Percentiles rank a stretch among this genome's conserved stretches.
phyloP scores from a whole-genome alignment of 2,888 invertebrate species.

The Cyclophora punctaria region DNA sequence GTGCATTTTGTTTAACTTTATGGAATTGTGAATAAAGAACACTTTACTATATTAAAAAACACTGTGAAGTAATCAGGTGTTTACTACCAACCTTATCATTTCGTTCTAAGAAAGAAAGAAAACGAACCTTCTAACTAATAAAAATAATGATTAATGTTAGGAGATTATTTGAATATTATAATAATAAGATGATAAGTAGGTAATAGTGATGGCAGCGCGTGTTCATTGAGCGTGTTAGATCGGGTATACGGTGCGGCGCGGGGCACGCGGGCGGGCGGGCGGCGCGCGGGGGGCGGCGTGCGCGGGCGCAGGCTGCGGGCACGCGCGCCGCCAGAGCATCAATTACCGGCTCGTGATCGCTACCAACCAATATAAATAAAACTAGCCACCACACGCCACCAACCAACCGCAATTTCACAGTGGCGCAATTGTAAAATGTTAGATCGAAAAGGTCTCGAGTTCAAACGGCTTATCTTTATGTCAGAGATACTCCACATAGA shows the following conservation, averaged over 20 bases:
- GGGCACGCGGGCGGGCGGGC: constrained; percentile 20
- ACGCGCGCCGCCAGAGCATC: constrained; percentile 59
- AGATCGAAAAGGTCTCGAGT: constrained; percentile 64
- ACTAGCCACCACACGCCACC: constrained; percentile 53
- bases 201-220: constrained; percentile 33
- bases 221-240: constrained; percentile 36
- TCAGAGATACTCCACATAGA: constrained; percentile 51
- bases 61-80: too few relatives aligned
- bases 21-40: too few relatives aligned
- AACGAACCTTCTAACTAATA: too few relatives aligned
- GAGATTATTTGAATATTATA: neutral
- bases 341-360: constrained; percentile 72
- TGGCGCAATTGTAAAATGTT: constrained; percentile 69
- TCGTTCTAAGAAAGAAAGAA: too few relatives aligned
- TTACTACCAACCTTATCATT: too few relatives aligned
- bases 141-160: too few relatives aligned
- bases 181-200: constrained; percentile 10
- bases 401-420: constrained; percentile 50
- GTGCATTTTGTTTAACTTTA: too few relatives aligned
- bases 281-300: constrained; percentile 25
- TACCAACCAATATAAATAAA: constrained; percentile 71
- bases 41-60: too few relatives aligned
- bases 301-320: constrained; percentile 35
- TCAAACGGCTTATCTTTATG: constrained; percentile 61
- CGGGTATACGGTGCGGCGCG: constrained; percentile 32